Conservation (phyloP, 2,113 vertebrate species). For the Daphoenositta chrysoptera region DNA sequence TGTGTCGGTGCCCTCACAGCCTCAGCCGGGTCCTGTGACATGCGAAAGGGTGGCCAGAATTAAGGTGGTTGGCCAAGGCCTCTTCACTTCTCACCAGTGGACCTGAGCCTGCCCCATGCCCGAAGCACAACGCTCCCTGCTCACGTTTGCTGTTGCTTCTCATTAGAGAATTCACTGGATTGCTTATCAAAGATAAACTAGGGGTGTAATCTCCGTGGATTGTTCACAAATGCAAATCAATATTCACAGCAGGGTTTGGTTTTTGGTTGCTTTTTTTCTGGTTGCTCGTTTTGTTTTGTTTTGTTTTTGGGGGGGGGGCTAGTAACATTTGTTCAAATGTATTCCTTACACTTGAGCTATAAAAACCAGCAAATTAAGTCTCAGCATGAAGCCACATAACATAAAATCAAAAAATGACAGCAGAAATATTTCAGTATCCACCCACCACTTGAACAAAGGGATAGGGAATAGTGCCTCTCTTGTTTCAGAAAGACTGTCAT, state of each 20-base stretch:
- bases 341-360: constrained; percentile 21
- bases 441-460: neutral
- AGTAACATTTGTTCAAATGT: constrained; percentile 12
- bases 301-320: neutral
- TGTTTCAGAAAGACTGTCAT: neutral
- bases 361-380: constrained; percentile 17
- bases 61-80: neutral
- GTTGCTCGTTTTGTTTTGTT: neutral
- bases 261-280: neutral
- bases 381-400: neutral
- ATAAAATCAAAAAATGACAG: constrained; percentile 7
- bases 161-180: neutral
- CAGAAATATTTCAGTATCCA: neutral
- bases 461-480: neutral
- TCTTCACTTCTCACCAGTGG: neutral
- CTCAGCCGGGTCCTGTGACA: fast-evolving
- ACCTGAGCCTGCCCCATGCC: neutral
- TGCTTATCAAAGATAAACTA: neutral
- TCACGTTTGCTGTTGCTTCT: neutral
- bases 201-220: neutral
- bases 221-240: constrained; percentile 14
- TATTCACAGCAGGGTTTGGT: neutral
- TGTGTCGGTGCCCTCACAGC: fast-evolving
- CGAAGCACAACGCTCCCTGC: fast-evolving
- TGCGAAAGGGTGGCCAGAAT: neutral